phyloP scores from a whole-genome alignment of 2,113 vertebrate species.

The Probosciger aterrimus region DNA sequence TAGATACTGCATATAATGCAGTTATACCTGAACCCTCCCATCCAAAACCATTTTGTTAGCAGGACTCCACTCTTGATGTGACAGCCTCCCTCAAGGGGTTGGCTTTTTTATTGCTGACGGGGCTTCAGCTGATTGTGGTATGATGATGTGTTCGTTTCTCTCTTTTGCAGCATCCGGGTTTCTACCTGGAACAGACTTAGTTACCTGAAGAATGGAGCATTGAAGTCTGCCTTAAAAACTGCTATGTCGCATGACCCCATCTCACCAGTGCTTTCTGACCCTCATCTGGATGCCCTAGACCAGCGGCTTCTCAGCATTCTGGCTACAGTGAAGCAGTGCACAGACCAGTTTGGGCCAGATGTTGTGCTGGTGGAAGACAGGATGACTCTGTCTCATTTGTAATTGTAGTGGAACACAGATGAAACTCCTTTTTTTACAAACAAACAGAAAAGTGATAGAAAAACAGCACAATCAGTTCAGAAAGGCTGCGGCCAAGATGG shows the following conservation, averaged over 20 bases:
- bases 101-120: neutral
- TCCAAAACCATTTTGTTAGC: neutral
- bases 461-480: slow-evolving; percentile 77
- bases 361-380: slow-evolving; percentile 93
- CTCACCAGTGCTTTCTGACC: slow-evolving; percentile 83
- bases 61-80: neutral
- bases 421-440: slow-evolving; percentile 69
- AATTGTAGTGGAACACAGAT: slow-evolving; percentile 39
- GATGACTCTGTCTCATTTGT: slow-evolving; percentile 93
- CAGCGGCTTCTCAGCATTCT: slow-evolving; percentile 86
- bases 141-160: neutral
- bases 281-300: slow-evolving; percentile 88
- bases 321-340: slow-evolving; percentile 91
- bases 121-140: neutral
- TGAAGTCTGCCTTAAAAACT: slow-evolving; percentile 88
- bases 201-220: slow-evolving; percentile 84
- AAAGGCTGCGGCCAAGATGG: slow-evolving; percentile 19
- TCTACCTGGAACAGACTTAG: slow-evolving; percentile 97
- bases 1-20: neutral
- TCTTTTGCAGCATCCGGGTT: slow-evolving; percentile 85
- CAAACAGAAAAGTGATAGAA: slow-evolving; percentile 52
- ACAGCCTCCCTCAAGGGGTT: neutral
- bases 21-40: neutral
- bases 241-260: slow-evolving; percentile 90
- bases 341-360: slow-evolving; percentile 90